phyloP scores from a whole-genome alignment of 2,888 invertebrate genomes.

The Cotesia congregata region DNA sequence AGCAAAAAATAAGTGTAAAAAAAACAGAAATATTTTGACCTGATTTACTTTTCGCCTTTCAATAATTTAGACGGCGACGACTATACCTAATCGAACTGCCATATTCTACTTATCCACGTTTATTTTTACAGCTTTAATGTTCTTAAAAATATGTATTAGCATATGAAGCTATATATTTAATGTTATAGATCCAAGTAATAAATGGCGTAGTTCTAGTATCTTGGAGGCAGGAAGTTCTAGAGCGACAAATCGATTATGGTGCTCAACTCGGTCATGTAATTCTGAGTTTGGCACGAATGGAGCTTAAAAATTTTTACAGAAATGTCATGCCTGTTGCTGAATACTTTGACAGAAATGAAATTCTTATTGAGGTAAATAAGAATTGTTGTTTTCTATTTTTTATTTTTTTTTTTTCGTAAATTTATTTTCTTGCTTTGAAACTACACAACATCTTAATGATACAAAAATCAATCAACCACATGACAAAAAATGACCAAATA shows the following conservation, averaged over 20 bases:
- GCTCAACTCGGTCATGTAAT: slow-evolving; percentile 89
- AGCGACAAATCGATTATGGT: slow-evolving; percentile 91
- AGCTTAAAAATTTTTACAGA: slow-evolving; percentile 89
- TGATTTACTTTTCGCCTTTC: background rate
- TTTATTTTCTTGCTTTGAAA: background rate
- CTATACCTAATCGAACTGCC: background rate
- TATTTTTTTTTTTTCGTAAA: background rate
- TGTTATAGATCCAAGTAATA: slow-evolving; percentile 84
- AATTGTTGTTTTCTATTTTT: background rate
- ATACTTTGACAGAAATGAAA: slow-evolving; percentile 89
- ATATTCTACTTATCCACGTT: background rate
- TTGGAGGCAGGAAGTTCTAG: slow-evolving; percentile 88
- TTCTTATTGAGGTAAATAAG: slow-evolving; percentile 80
- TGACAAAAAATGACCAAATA: background rate
- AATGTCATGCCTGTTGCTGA: slow-evolving; percentile 92
- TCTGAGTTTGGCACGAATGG: slow-evolving; percentile 88
- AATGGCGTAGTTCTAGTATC: slow-evolving; percentile 89
- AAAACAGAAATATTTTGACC: background rate
- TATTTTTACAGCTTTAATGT: background rate
- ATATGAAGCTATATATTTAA: slow-evolving; percentile 4
- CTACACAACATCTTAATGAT: background rate
- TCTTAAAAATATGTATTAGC: background rate
- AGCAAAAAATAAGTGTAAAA: background rate
- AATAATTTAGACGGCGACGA: background rate
- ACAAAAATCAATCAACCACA: too few species aligned